These are phyloP conservation scores for Nomada lathburiana DNA, from an alignment of 2,888 invertebrate genomes.

Conservation along the genomic window DNA sequence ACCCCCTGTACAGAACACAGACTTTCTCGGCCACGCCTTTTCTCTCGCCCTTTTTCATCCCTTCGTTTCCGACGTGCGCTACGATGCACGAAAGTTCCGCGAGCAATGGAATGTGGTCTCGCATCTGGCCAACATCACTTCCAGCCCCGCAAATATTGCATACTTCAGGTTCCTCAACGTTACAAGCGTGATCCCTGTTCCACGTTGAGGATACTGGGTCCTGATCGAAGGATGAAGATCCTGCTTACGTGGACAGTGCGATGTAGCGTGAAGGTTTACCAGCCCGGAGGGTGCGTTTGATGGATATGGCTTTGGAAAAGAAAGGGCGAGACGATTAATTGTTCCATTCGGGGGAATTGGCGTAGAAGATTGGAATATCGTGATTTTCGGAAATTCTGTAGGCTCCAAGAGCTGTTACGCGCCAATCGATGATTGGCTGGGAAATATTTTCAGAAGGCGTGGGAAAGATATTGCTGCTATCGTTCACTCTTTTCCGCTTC, in stretches of 20 bases:
- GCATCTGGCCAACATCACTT: constrained; percentile 54
- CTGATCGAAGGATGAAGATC: constrained; percentile 9
- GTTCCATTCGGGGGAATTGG: background rate
- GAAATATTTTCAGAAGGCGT: too few relatives aligned
- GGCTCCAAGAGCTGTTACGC: too few relatives aligned
- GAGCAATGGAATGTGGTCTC: constrained; percentile 13
- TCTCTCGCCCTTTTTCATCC: constrained; percentile 12
- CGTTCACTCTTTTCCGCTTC: too few relatives aligned
- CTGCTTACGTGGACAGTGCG: constrained; percentile 1
- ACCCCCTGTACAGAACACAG: background rate
- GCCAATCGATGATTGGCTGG: too few relatives aligned
- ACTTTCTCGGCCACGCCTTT: background rate
- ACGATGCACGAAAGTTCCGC: background rate
- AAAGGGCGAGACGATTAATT: background rate
- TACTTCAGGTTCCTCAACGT: constrained; percentile 65
- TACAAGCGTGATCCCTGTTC: constrained; percentile 12
- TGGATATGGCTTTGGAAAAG: background rate
- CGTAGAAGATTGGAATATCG: background rate
- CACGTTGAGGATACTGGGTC: background rate
- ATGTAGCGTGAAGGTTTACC: background rate
- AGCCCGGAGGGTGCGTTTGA: background rate
- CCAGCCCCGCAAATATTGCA: constrained; percentile 73
- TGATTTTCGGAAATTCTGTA: background rate
- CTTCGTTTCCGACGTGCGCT: background rate
- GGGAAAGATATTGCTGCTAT: too few relatives aligned